Conservation (phyloP, 1,140 invertebrate genomes). For the Hycleus cichorii region DNA sequence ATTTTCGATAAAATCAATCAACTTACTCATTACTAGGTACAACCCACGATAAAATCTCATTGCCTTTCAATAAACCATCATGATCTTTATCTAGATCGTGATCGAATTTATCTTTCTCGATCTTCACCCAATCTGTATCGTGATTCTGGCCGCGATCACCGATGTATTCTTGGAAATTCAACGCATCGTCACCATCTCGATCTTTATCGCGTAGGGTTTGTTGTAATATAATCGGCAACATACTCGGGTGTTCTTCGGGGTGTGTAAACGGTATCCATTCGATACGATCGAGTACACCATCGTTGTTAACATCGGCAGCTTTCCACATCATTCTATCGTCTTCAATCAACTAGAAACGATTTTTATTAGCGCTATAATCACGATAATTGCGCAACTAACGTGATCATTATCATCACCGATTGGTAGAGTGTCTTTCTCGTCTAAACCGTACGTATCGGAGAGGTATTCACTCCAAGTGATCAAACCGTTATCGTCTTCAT, state of each 20-base stretch:
- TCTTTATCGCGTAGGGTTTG: conserved; percentile 84
- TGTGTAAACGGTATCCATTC: conserved; percentile 90
- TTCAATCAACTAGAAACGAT: conserved; percentile 47
- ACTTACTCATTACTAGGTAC: conserved; percentile 86
- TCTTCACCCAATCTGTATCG: conserved; percentile 72
- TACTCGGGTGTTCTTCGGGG: conserved; percentile 87
- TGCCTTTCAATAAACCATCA: conserved; percentile 72
- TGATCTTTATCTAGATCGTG: conserved; percentile 78
- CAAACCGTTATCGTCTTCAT: conserved; percentile 72
- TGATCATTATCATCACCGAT: conserved; percentile 28
- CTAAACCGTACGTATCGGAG: conserved; percentile 68
- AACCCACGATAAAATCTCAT: conserved; percentile 84
- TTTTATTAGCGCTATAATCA: background rate
- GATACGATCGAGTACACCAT: conserved; percentile 64
- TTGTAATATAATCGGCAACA: conserved; percentile 76
- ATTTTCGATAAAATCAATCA: no score
- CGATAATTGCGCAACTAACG: conserved; percentile 13
- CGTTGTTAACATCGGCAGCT: conserved; percentile 77
- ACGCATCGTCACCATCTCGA: conserved; percentile 69
- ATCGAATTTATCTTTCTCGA: conserved; percentile 88
- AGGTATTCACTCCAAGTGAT: conserved; percentile 88
- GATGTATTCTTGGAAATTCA: conserved; percentile 78
- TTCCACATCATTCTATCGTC: conserved; percentile 84
- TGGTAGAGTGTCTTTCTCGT: conserved; percentile 39
- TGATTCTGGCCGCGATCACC: conserved; percentile 65